Evolutionary conservation across 2,113 vertebrate species (phyloP).

Genomic region (Rhinogobius similis): DNA sequence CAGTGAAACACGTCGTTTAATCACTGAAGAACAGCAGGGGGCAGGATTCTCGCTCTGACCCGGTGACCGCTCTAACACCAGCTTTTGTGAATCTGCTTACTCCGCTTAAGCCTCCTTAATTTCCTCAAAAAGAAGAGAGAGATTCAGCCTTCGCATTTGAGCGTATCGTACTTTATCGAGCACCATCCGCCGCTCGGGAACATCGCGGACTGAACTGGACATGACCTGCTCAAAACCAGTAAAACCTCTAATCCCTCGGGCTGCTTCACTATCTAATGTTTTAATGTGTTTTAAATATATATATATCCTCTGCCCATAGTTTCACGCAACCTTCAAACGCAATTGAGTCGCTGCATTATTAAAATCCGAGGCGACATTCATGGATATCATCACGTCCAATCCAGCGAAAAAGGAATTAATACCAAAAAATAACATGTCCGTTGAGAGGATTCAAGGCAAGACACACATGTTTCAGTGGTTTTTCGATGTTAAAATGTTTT

Average conservation of each 20-base stretch:
- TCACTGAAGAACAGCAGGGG: slow-evolving; percentile 52
- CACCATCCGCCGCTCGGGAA: neutral
- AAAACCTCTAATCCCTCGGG: neutral
- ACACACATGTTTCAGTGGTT: too few relatives aligned
- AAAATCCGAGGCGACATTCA: neutral
- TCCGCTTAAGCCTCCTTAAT: slow-evolving; percentile 51
- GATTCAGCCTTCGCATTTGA: slow-evolving; percentile 28
- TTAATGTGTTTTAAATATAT: neutral
- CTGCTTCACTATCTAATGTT: neutral
- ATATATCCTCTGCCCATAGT: neutral
- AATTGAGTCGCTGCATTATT: neutral
- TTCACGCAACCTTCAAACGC: neutral
- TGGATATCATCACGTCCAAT: neutral
- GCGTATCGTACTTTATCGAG: slow-evolving; percentile 8
- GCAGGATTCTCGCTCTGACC: neutral
- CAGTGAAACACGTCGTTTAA: slow-evolving; percentile 36
- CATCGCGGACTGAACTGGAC: neutral
- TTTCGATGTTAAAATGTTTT: too few relatives aligned
- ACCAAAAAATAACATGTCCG: neutral
- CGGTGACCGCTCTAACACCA: slow-evolving; percentile 49
- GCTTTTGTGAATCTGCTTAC: slow-evolving; percentile 69
- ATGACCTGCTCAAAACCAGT: neutral
- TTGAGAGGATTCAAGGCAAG: too few relatives aligned
- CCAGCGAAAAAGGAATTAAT: neutral
- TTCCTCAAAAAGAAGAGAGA: slow-evolving; percentile 47